phyloP scores from a whole-genome alignment of 2,797 vertebrate species.

The Eleutherodactylus coqui region DNA sequence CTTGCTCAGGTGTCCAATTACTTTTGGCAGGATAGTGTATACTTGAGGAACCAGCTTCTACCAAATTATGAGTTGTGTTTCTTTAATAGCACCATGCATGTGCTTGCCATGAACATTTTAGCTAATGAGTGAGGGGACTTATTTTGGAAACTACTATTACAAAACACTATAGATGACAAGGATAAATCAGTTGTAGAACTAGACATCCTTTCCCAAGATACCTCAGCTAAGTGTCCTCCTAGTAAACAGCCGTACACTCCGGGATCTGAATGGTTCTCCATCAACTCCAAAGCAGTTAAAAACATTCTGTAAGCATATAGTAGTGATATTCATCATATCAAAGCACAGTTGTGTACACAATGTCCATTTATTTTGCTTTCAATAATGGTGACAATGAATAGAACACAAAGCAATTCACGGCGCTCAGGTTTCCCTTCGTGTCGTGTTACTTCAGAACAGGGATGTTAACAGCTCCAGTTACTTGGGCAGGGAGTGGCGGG shows the following conservation, averaged over 20 bases:
- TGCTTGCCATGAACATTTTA: background rate
- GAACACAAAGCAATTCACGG: constrained; percentile 53
- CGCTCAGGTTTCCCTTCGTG: constrained; percentile 43
- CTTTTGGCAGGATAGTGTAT: too few relatives aligned
- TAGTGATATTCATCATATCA: constrained; percentile 34
- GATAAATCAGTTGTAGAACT: background rate
- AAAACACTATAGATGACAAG: background rate
- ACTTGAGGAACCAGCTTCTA: too few relatives aligned
- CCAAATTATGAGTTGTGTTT: too few relatives aligned
- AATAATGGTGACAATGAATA: constrained; percentile 47
- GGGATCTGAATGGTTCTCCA: background rate
- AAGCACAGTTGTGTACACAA: constrained; percentile 41
- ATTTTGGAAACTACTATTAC: background rate
- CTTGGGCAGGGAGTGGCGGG: constrained; percentile 64
- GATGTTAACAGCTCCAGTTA: constrained; percentile 66
- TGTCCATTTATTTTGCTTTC: constrained; percentile 48
- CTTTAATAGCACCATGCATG: background rate
- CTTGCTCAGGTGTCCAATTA: too few relatives aligned
- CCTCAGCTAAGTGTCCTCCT: background rate
- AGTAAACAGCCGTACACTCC: background rate
- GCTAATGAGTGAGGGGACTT: background rate
- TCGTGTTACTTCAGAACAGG: constrained; percentile 64
- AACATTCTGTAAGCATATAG: background rate
- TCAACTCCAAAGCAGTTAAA: constrained; percentile 8
- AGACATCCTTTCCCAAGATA: background rate